Evolutionary conservation across 2,888 invertebrate genomes (phyloP), one percentile per base, ranked within the genome.

Genomic region (Drosophila recens): DNA sequence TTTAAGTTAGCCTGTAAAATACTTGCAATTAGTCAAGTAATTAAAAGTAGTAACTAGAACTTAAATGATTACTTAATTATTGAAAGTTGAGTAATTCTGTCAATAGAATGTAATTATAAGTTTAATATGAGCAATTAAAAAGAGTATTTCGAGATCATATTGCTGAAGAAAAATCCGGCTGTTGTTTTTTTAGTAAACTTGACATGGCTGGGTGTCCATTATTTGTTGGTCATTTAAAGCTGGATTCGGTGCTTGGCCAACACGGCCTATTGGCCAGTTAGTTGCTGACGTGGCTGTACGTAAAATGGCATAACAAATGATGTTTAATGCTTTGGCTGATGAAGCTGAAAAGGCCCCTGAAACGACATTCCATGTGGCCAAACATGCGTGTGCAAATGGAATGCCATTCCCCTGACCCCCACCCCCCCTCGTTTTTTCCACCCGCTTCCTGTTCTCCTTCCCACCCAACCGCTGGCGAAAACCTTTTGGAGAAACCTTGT

Each of bases 291-390:
- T 67, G 48, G 75, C 67, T 75, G 40, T 67, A 65, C 67, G 67
- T 63, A 72, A 81, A 79, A 74, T 82, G 72, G 71, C 73, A 75
- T 77, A 82, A 80, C 82, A 83, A 86, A 77, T 78, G 76, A 79
- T 79, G 82, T 75, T 86, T 76, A 80, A 73, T 70, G 74, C 77
- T 71, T 78, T 78, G 87, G 78, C 85, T 87, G 85, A 87, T 87
- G 90, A 83, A 82, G 88, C 87, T 79, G 88, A 88, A 90, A 90
- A 76, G 78, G 75, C 71, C 70, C 53, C 65, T 43, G 67, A 51
- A 58, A 45, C 36, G 66, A 67, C 80, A 77, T 80, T 74, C 68
- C 80, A 63, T 74, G 73, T 69, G 76, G 78, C 63, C 68, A 79
- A 75, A 69, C 80, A 80, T 75, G 86, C 83, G 83, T 83, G 82